These are phyloP conservation scores for Sebastes paucispinis DNA, from an alignment of 2,797 vertebrate species.

Conservation along the genomic window DNA sequence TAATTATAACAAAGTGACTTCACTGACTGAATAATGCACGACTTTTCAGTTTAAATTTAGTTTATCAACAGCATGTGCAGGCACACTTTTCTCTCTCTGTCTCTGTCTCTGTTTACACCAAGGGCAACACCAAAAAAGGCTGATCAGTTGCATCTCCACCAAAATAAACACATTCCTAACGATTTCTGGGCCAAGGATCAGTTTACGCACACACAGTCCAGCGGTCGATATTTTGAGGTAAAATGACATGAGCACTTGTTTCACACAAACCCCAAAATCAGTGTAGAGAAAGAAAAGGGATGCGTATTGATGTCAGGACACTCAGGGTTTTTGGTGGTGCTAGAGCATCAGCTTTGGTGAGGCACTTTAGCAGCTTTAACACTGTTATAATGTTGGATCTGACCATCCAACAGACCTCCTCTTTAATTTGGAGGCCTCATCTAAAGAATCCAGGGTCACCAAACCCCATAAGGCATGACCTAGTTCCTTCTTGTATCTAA, in stretches of 20 bases:
- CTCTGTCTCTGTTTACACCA: slow-evolving; percentile 46
- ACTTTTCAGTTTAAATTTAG: slow-evolving; percentile 1
- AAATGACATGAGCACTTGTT: slow-evolving; percentile 73
- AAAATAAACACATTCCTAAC: slow-evolving; percentile 79
- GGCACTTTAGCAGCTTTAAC: background rate
- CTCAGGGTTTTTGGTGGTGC: background rate
- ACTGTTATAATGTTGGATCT: background rate
- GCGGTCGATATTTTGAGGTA: slow-evolving; percentile 79
- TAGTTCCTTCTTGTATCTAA: background rate
- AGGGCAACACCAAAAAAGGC: slow-evolving; percentile 45
- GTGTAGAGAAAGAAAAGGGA: slow-evolving; percentile 40
- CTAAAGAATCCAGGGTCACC: background rate
- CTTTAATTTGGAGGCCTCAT: background rate
- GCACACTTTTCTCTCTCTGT: background rate
- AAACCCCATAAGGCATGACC: background rate
- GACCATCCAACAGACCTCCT: background rate
- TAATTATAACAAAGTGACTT: slow-evolving; percentile 5
- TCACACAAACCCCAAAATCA: slow-evolving; percentile 57
- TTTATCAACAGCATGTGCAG: slow-evolving; percentile 15
- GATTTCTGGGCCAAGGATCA: slow-evolving; percentile 74
- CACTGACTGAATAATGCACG: slow-evolving; percentile 19
- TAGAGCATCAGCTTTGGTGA: background rate
- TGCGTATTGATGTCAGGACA: slow-evolving; percentile 34
- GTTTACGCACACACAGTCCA: slow-evolving; percentile 64
- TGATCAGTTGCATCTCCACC: slow-evolving; percentile 66